Evolutionary conservation across 2,113 vertebrate genomes (phyloP), one percentile per base, ranked within the genome.

Genomic region (Hypocryptadius cinnamomeus): DNA sequence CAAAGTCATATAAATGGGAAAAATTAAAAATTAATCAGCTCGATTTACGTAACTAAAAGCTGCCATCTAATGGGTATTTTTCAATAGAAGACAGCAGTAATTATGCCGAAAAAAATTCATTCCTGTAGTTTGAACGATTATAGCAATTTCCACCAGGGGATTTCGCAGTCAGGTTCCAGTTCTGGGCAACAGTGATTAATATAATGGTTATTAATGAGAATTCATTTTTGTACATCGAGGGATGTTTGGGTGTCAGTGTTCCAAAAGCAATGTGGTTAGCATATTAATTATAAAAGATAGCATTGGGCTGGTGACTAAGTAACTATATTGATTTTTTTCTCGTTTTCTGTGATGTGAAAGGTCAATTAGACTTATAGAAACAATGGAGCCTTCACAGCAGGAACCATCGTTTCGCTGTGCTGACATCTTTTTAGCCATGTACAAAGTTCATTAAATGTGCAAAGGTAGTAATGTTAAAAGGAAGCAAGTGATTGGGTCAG

Each of bases 61-160:
- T 96, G 96, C 97, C 95, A 98, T 98, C 96, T 99, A 99, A 99
- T 98, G 98, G 98, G 98, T 98, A 99, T 99, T 99, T 99, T 99
- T 99, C 99, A 99, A 98, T 98, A 98, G 98, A 98, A 97, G 98
- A 98, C 98, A 98, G 98, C 97, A 98, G 98, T 99, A 99, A 99
- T 99, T 99, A 99, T 98, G 97, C 97, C 65, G 70, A 97, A 98
- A 98, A 99, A 98, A 98, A 98, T 98, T 98, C 98, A 88, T 98
- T 98, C 98, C 98, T 95, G 98, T 98, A 98, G 98, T 98, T 99
- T 98, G 98, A 98, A 98, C 98, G 98, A 99, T 99, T 99, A 99
- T 98, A 99, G 98, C 98, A 99, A 99, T 99, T 99, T 99, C 99
- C 98, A 99, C 99, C 97, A 97, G 98, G 98, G 99, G 98, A 99